A percentile compares a stretch with the other conserved stretches of the same genome.
Evolutionary conservation across 2,888 invertebrate genomes (phyloP).

Genomic region (Anorthoa munda): DNA sequence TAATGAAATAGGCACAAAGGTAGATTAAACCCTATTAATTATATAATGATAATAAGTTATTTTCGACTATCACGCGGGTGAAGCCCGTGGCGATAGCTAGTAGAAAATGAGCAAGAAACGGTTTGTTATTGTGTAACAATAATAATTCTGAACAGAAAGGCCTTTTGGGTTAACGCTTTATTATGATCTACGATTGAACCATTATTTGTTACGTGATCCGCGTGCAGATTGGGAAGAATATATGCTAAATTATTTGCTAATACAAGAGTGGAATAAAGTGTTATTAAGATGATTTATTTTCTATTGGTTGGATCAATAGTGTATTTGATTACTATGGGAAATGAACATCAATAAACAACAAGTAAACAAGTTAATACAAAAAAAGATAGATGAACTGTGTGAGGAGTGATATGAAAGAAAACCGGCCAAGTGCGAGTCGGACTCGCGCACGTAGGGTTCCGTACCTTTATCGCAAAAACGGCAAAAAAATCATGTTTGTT

Average conservation of each 20-base stretch:
- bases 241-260: neutral
- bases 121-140: constrained; percentile 22
- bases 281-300: neutral
- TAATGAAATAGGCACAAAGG: neutral
- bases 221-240: neutral
- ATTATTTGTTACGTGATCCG: constrained; percentile 34
- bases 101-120: neutral
- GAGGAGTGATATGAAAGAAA: too few relatives aligned
- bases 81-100: neutral
- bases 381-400: too few relatives aligned
- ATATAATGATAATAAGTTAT: too few relatives aligned
- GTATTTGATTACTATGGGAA: too few relatives aligned
- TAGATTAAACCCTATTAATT: too few relatives aligned
- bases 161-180: constrained; percentile 15
- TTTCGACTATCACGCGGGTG: neutral
- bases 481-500: too few relatives aligned
- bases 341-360: too few relatives aligned
- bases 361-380: too few relatives aligned
- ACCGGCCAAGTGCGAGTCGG: too few relatives aligned
- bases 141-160: constrained; percentile 17
- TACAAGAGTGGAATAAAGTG: neutral
- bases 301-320: too few relatives aligned
- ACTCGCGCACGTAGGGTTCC: too few relatives aligned
- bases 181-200: constrained; percentile 6
- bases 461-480: too few relatives aligned